These are phyloP conservation scores for Arenaria interpres DNA, from an alignment of 2,113 vertebrate species.

Conservation along the genomic window DNA sequence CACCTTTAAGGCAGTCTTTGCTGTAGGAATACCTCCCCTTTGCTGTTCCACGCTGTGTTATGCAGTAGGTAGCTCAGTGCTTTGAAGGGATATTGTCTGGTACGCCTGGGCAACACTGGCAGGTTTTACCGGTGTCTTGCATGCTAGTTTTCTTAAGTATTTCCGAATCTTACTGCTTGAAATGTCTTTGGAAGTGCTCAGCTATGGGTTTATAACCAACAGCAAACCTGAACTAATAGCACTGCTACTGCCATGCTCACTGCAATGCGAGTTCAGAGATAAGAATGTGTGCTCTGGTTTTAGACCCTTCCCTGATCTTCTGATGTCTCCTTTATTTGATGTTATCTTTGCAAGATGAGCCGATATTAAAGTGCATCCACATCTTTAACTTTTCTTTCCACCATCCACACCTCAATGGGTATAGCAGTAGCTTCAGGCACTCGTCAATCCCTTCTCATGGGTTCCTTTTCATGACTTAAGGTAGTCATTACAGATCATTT, in stretches of 20 bases:
- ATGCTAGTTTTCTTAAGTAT: background rate
- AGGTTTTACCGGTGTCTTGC: background rate
- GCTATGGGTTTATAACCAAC: background rate
- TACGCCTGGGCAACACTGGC: background rate
- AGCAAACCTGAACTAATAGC: background rate
- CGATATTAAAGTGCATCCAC: background rate
- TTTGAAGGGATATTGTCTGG: background rate
- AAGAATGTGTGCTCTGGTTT: background rate
- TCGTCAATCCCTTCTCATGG: background rate
- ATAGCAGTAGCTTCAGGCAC: background rate
- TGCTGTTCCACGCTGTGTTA: accelerated
- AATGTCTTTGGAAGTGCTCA: background rate
- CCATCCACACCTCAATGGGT: background rate
- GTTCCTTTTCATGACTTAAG: background rate
- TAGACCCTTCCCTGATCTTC: background rate
- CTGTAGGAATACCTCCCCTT: background rate
- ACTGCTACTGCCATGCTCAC: background rate
- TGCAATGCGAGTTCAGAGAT: accelerated
- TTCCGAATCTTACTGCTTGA: background rate
- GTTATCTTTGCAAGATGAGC: background rate
- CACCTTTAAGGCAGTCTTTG: background rate
- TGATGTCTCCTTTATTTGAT: background rate
- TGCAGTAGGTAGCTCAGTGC: background rate
- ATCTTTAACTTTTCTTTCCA: background rate
- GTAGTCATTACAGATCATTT: background rate